Conservation (phyloP, 1,140 invertebrate species). For the Drosophila littoralis region DNA sequence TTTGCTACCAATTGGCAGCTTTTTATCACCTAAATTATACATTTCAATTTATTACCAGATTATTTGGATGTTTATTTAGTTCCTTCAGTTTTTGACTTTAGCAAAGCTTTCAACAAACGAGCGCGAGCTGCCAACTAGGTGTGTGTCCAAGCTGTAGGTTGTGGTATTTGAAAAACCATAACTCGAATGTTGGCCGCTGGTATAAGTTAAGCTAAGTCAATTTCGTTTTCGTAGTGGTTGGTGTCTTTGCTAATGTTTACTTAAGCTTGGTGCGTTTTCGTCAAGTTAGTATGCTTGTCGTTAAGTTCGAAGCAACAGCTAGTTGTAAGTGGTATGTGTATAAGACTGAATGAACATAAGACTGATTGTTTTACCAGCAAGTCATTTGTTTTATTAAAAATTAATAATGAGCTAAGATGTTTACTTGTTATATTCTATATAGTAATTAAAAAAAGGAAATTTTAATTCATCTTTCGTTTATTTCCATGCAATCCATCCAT, state of each 20-base stretch:
- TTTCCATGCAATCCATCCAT: too few species aligned
- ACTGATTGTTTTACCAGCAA: too few species aligned
- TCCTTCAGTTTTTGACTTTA: not conserved
- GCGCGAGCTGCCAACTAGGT: not conserved
- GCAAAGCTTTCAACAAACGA: not conserved
- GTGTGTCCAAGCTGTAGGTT: slow-evolving; percentile 24
- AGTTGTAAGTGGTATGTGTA: too few species aligned
- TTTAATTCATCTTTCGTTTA: not conserved
- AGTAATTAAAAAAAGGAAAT: too few species aligned
- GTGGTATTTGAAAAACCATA: not conserved
- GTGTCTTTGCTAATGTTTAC: not conserved
- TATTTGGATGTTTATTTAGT: slow-evolving; percentile 35
- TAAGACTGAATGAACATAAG: too few species aligned
- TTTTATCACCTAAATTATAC: not conserved
- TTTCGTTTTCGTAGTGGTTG: not conserved
- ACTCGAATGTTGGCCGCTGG: not conserved
- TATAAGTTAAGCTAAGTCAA: not conserved
- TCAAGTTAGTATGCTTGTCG: not conserved
- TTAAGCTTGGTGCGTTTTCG: not conserved
- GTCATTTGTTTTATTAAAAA: too few species aligned
- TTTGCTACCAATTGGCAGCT: not conserved
- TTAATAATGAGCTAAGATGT: too few species aligned
- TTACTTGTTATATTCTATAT: not conserved
- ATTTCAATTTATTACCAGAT: slow-evolving; percentile 13
- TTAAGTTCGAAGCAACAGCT: too few species aligned